Evolutionary conservation across 2,797 vertebrate genomes (phyloP).

Genomic region (Lagorchestes hirsutus): DNA sequence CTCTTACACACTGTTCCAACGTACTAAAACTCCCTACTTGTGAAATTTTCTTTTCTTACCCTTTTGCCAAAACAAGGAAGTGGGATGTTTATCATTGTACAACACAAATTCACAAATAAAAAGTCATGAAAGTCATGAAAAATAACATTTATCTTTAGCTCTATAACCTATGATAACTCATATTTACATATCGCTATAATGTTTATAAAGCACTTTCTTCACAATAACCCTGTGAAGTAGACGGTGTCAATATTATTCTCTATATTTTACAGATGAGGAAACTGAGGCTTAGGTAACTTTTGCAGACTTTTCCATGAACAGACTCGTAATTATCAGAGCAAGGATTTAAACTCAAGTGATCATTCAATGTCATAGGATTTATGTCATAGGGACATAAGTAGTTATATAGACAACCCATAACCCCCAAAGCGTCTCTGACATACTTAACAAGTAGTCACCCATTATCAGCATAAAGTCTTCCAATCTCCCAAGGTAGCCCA

Average conservation of each 20-base stretch:
- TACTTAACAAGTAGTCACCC: neutral
- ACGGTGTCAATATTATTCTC: neutral
- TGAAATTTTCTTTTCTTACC: neutral
- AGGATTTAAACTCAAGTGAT: neutral
- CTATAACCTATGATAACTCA: neutral
- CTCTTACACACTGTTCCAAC: conserved; percentile 28
- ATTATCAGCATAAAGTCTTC: neutral
- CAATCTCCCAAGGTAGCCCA: neutral
- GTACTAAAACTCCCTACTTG: neutral
- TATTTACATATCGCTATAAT: neutral
- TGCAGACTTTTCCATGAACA: neutral
- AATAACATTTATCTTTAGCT: neutral
- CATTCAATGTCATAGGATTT: neutral
- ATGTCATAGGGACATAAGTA: neutral
- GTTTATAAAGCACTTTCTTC: neutral
- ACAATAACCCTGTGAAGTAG: neutral
- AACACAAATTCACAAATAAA: no score
- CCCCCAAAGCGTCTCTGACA: neutral
- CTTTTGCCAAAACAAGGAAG: neutral
- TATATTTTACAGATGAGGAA: neutral
- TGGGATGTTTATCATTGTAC: neutral
- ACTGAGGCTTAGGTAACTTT: neutral
- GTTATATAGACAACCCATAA: neutral
- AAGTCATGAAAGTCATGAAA: neutral
- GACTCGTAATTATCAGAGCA: neutral